Base-by-base conservation (phyloP, 2,888 invertebrate genomes). In the Lydus trimaculatus region DNA sequence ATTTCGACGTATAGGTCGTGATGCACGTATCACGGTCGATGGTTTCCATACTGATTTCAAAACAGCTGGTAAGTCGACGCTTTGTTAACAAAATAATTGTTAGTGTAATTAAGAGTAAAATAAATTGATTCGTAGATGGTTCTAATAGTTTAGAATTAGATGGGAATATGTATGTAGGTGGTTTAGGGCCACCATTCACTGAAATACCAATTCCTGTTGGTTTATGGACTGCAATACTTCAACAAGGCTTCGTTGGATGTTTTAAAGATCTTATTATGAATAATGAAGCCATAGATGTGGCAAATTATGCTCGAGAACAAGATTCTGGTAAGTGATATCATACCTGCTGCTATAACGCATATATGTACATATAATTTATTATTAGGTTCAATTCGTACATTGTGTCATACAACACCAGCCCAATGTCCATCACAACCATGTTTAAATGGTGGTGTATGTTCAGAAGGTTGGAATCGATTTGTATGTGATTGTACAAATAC, bases 391-490 rank as follows among this genome's bases (percentile, higher is more conserved):
- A 94, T 98, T 31, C 91, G 94, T 64, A 94, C 96, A 9, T 92
- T 95, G 23, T 98, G 98, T 83, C 94, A 94, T 83, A 91, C 93
- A 13, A 90, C 94, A 80, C 90, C 92, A 73, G 89, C 92, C 74
- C 94, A 94, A 78, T 95, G 95, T 80, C 90, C 91, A 65, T 93
- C 92, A 58, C 91, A 92, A 17, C 97, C 97, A 0, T 98, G 98
- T 82, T 91, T 95, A 84, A 95, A 98, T 82, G 93, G 93, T 2
- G 97, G 96, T 0, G 86, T 88, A 25, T 98, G 98, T 85, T 87
- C 91, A 5, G 97, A 98, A 84, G 98, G 98, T 0, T 98, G 98
- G 98, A 97, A 98, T 86, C 89, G 98, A 20, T 94, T 94, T 76
- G 90, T 96, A 64, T 98, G 98, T 83, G 97, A 98, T 84, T 98